Percentiles rank a stretch among this genome's conserved stretches.
Conservation (phyloP, 2,888 invertebrate genomes). For the Eueremaeus valkanovi region DNA sequence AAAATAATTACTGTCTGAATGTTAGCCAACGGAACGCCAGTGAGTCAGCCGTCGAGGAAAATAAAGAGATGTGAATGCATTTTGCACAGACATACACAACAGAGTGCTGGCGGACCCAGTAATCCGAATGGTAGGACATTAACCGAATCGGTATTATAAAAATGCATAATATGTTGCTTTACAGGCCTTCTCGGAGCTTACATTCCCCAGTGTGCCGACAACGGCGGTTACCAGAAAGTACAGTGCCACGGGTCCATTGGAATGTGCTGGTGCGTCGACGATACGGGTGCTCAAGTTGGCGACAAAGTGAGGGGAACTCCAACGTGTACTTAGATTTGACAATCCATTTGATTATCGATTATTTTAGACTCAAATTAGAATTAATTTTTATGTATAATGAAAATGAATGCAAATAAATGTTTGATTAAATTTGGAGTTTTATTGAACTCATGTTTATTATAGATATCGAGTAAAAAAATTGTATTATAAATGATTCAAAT, state of each 20-base stretch:
- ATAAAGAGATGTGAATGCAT: constrained; percentile 28
- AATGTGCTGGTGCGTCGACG: constrained; percentile 32
- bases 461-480: no score
- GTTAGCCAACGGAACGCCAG: neutral
- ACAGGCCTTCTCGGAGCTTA: neutral
- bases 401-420: no score
- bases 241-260: constrained; percentile 30
- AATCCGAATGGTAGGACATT: neutral
- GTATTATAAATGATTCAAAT: no score
- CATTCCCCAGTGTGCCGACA: neutral
- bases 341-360: neutral
- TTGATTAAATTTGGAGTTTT: no score
- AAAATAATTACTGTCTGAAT: neutral
- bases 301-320: neutral
- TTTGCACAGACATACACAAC: neutral
- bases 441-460: no score
- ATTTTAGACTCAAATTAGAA: no score
- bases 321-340: neutral
- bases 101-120: neutral
- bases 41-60: constrained; percentile 22
- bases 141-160: neutral
- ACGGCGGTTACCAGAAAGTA: neutral
- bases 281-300: constrained; percentile 3
- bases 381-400: no score
- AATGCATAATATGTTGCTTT: no score